Base-by-base conservation (phyloP, 2,888 invertebrate genomes). In the Dorcus parallelipipedus region DNA sequence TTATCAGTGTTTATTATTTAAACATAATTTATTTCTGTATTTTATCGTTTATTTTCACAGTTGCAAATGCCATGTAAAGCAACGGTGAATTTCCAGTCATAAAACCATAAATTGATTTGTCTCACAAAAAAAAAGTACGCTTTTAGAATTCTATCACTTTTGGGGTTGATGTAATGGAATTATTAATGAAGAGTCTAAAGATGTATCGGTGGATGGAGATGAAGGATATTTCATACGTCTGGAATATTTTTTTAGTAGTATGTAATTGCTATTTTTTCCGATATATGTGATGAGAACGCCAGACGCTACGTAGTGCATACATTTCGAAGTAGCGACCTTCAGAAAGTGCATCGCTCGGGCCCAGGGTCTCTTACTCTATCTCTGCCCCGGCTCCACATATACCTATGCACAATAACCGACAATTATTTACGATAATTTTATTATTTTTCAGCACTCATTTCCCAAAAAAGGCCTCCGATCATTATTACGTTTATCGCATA, bases 341-440 rank as follows among this genome's bases (percentile, higher is more conserved):
- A 73, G 70, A 75, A 76, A 76, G 77, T 77, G 77, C 77, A 77
- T 77, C 76, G 77, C 70, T 73, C 77, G 73, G 72, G 71, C 74
- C 75, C 77, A 76, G 76, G 77, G 77, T 75, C 76, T 71, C 62
- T 20, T 45, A 45, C 56, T 50, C 59, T 57, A 56, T 60, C 60
- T 64, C 59, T 62, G 54, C 47, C 53, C 45, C 53, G 38, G 39
- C 41, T 49, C 23, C 33, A 45, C 55, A 39, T 41, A 23, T 39
- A 39, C 48, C 17, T n/a, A 49, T 49, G 38, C 38, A 26, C 7
- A 38, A 23, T 49, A 49, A 33, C 26, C 14, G 45, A 45, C 45
- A 20, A 45, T 45, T 20, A 45, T 45, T 45, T 45, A 45, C 17
- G 45, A 45, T 45, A 45, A 45, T 45, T 45, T 45, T 45, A 45